Evolutionary conservation across 2,797 vertebrate species (phyloP).

Genomic region (Picus viridis): DNA sequence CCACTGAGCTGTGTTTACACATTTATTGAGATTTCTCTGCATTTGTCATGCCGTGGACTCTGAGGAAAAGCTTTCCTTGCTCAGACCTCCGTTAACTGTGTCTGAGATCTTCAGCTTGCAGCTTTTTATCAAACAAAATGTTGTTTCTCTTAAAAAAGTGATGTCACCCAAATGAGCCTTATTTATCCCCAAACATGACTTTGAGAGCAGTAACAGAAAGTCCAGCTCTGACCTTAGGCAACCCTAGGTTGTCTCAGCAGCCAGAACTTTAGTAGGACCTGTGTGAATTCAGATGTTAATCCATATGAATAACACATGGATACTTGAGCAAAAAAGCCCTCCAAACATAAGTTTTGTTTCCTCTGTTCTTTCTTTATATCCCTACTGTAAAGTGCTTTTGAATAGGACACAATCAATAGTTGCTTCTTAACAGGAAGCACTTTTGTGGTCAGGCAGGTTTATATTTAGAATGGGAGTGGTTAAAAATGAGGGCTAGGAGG

Average conservation of each 20-base stretch:
- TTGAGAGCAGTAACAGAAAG: not conserved
- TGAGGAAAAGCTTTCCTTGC: not conserved
- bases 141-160: not conserved
- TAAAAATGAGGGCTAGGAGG: not conserved
- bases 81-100: not conserved
- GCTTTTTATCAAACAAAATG: not conserved
- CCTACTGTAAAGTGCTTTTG: not conserved
- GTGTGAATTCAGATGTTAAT: not conserved
- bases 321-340: not conserved
- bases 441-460: not conserved
- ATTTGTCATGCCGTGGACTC: not conserved
- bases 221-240: not conserved
- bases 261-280: not conserved
- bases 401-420: not conserved
- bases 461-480: conserved; percentile 25
- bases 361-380: not conserved
- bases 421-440: not conserved
- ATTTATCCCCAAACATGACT: not conserved
- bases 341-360: not conserved
- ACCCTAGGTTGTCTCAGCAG: not conserved
- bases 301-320: not conserved
- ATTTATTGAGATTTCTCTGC: accelerated
- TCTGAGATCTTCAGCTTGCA: not conserved
- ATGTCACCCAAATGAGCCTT: not conserved
- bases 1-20: not conserved